Base-by-base conservation (phyloP, 1,140 invertebrate genomes). In the Drosophila lini region DNA sequence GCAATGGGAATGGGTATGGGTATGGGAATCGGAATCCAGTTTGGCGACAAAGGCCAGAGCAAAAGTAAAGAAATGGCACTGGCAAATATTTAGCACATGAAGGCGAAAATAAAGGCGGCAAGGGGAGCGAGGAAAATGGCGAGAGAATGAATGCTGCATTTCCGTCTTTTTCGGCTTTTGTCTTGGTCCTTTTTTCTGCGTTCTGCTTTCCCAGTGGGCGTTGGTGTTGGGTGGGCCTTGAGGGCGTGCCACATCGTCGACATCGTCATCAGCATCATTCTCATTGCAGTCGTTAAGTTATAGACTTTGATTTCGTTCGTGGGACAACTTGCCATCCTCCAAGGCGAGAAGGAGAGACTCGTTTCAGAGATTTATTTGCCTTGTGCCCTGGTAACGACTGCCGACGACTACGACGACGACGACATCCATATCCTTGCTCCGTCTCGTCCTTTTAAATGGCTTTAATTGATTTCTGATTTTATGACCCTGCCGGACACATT, bases 61-160 rank as follows among this genome's bases (percentile, higher is more conserved):
- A 58, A 53, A 74, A 78, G 52, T 81, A 76, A 81, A 74, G 52
- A 71, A 81, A 77, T 82, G 80, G 64, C 47, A 50, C 61, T 68
- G 67, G 70, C 80, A 78, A 82, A 63, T 53, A 78, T 76, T 57
- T 67, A 67, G 53, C 78, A 78, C 75, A 74, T 61, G 45, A 52
- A 62, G 69, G 69, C 71, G 52, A 57, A 78, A 75, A 69, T 28
- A 61, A 44, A 58, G 52, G 15, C 28, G 42, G 48, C 41, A 36
- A 36, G 32, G 55, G 10, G 25, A n/a, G 45, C 5, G 25, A 28
- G 38, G 40, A 60, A 48, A 82, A 56, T 31, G 70, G 68, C 56
- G 57, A 42, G 69, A 74, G 53, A 75, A 74, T 82, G 80, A 82
- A 82, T 80, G 77, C 73, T 80, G 81, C 81, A 84, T 81, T 84